These are phyloP conservation scores for Phalacrocorax brasilianus DNA, from an alignment of 2,113 vertebrate species.

Conservation along the genomic window DNA sequence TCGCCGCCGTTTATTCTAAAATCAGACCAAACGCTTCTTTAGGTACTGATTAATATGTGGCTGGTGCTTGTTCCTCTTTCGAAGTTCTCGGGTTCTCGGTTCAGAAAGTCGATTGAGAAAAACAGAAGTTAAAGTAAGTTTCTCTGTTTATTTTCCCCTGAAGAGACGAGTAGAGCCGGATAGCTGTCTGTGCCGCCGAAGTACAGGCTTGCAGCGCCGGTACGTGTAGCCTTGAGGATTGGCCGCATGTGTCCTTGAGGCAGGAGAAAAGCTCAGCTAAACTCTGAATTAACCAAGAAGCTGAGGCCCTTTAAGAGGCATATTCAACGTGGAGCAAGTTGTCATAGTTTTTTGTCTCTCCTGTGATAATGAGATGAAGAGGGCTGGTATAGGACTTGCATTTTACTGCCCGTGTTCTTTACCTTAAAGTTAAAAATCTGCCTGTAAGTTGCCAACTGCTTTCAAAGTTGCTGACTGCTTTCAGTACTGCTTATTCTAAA, in stretches of 20 bases:
- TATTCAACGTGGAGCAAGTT: not conserved
- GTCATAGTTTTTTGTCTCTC: not conserved
- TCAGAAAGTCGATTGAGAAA: not conserved
- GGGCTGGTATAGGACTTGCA: not conserved
- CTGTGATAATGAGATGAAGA: not conserved
- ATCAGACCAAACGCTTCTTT: slow-evolving; percentile 9
- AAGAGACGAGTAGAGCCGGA: not conserved
- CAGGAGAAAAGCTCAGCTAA: not conserved
- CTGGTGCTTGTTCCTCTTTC: not conserved
- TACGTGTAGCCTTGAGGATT: not conserved
- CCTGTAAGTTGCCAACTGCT: not conserved
- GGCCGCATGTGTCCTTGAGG: not conserved
- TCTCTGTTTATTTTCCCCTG: not conserved
- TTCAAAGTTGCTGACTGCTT: not conserved
- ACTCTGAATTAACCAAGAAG: not conserved
- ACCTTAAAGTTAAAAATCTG: not conserved
- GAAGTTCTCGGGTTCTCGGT: not conserved
- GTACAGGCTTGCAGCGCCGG: not conserved
- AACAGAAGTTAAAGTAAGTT: not conserved
- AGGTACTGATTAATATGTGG: not conserved
- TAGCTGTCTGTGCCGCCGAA: not conserved
- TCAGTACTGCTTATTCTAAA: not conserved
- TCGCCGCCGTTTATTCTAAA: slow-evolving; percentile 48
- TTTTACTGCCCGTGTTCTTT: not conserved
- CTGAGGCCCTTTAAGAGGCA: not conserved